Percentiles rank a stretch among this genome's conserved stretches.
These are phyloP conservation scores for Enteromius trimaculatus DNA, from an alignment of 2,797 vertebrate genomes.

Conservation along the genomic window DNA sequence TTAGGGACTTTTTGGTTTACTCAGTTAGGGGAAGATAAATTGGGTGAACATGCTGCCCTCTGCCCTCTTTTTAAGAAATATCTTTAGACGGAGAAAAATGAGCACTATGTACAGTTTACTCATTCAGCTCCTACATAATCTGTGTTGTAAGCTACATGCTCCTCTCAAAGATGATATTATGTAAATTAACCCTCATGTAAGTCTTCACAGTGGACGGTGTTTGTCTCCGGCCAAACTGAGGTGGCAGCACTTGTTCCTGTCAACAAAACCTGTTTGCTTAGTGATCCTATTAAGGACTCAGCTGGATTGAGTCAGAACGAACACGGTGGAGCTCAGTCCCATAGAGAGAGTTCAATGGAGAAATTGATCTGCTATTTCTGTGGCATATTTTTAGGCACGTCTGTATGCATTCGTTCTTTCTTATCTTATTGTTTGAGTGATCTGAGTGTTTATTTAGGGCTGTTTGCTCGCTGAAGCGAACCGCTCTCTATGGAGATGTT, in stretches of 20 bases:
- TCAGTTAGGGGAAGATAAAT: not conserved
- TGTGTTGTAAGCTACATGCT: not conserved
- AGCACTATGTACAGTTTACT: not conserved
- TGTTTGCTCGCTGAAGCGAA: conserved; percentile 54
- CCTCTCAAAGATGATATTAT: not conserved
- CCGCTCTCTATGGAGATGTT: not conserved
- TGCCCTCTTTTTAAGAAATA: not conserved
- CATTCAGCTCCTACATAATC: not conserved
- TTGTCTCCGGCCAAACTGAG: not conserved
- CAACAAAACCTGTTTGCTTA: conserved; percentile 58
- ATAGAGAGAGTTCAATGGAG: not conserved
- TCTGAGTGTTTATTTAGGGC: not conserved
- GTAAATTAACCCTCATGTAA: not conserved
- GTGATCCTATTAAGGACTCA: conserved; percentile 70
- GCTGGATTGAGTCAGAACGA: conserved; percentile 63
- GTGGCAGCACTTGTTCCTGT: conserved; percentile 38
- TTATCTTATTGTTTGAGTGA: not conserved
- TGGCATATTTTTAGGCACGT: not conserved
- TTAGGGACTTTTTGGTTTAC: conserved; percentile 15
- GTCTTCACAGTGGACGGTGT: too few species aligned
- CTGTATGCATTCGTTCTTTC: not conserved
- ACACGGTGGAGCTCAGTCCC: not conserved
- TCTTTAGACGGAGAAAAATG: not conserved
- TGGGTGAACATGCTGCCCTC: not conserved
- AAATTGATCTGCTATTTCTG: not conserved